Base-by-base conservation (phyloP, 2,797 vertebrate species). In the Gymnoscopelus microlampas region DNA sequence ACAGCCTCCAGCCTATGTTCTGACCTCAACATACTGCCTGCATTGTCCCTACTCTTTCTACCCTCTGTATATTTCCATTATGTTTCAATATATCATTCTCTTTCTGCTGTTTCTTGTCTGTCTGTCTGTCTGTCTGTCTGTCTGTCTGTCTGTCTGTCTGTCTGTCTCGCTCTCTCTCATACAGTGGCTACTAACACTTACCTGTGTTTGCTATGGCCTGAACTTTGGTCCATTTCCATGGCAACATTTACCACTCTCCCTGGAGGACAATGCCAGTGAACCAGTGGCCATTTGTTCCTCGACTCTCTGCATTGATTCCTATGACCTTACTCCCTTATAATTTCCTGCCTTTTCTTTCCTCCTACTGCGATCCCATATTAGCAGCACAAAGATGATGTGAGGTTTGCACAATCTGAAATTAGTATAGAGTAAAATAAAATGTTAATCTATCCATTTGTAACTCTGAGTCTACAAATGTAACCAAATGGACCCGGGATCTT, bases 201-300 rank as follows among this genome's bases (percentile, higher is more conserved):
- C 48, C 74, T 85, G 73, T 89, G 88, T 87, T 91, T 90, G 85
- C 86, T 74, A 23, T 66, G 13, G 78, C 71, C 70, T 89, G 89
- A 88, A 91, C 91, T 90, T 90, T 87, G 88, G 85, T 84, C 84
- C 24, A 87, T 93, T 88, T 78, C 89, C 88, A 84, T 90, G 76
- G 83, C 80, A 91, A 91, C 89, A 61, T 53, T 51, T 70, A 60
- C 71, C 63, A 62, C 64, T 70, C 66, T 69, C 61, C 8, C 39
- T 44, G 39, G 15, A 53, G 60, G 68, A 81, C 61, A 24, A 59
- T 24, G 44, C 73, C 59, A 67, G 68, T 53, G 56, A 61, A 76
- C 56, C 61, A 74, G 75, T 26, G 24, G 56, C 67, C 66, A 58
- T 72, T 75, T 68, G 57, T 59, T 75, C 49, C 53, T 54, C 61